Conservation (phyloP, 2,113 vertebrate species). For the Dolichallabes microphthalmus region DNA sequence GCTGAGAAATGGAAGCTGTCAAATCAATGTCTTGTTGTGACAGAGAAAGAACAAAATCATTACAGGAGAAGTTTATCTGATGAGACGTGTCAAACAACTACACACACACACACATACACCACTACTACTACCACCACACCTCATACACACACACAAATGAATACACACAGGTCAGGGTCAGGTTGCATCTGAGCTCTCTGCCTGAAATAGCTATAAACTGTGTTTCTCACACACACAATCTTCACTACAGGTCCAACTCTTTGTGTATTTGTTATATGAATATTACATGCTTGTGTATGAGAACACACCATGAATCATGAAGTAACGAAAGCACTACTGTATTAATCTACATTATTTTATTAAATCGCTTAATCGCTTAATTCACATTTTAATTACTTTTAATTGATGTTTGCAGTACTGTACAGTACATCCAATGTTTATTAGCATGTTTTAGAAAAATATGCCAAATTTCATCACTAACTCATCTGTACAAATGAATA, state of each 20-base stretch:
- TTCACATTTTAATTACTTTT: neutral
- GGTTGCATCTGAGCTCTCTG: neutral
- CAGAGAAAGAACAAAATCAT: constrained; percentile 45
- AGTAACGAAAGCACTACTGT: neutral
- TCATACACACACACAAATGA: constrained; percentile 14
- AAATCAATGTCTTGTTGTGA: constrained; percentile 47
- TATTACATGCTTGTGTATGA: neutral
- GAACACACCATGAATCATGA: too few relatives aligned
- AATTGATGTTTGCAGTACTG: neutral
- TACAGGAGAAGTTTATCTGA: constrained; percentile 35
- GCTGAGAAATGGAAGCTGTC: constrained; percentile 42
- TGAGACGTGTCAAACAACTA: neutral
- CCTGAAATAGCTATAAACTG: constrained; percentile 1
- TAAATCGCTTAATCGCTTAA: too few relatives aligned
- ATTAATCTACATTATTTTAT: too few relatives aligned
- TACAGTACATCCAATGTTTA: neutral
- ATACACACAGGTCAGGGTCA: constrained; percentile 16
- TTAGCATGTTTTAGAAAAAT: neutral
- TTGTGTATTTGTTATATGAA: neutral
- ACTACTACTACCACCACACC: neutral
- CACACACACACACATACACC: neutral
- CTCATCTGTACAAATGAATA: too few relatives aligned
- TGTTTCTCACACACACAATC: neutral
- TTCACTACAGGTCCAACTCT: neutral
- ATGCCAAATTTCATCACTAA: too few relatives aligned